phyloP scores from a whole-genome alignment of 2,113 vertebrate genomes.

The Apaloderma vittatum region DNA sequence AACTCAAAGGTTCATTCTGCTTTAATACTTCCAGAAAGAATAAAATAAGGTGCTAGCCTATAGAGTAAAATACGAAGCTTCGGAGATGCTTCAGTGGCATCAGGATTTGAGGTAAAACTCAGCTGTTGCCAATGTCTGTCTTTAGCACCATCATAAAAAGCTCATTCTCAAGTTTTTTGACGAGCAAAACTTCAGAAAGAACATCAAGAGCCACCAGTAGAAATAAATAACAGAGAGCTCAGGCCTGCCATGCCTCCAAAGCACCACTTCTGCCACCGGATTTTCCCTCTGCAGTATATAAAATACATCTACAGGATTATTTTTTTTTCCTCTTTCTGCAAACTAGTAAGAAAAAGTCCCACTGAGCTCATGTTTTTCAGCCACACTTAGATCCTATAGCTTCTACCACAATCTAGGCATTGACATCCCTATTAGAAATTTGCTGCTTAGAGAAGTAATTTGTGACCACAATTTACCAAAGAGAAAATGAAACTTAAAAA shows the following conservation, averaged over 20 bases:
- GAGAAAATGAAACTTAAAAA: too few species aligned
- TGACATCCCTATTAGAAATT: neutral
- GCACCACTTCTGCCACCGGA: neutral
- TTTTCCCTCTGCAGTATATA: neutral
- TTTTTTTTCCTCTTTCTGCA: neutral
- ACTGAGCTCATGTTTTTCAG: neutral
- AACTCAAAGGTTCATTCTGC: conserved; percentile 8
- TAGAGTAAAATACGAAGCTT: conserved; percentile 1
- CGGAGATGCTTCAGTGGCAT: neutral
- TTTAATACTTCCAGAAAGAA: conserved; percentile 31
- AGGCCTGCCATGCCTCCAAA: neutral
- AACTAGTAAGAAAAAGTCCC: neutral
- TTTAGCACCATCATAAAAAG: neutral
- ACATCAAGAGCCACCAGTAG: neutral
- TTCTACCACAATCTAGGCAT: neutral
- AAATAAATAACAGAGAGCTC: neutral
- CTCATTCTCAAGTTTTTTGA: neutral
- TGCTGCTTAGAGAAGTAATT: neutral
- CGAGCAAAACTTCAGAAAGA: conserved; percentile 26
- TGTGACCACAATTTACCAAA: neutral
- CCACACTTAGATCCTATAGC: neutral
- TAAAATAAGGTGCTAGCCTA: neutral
- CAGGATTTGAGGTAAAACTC: conserved; percentile 12
- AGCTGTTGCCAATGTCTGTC: neutral
- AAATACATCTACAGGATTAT: neutral